Conservation (phyloP, 37 sponge, comb jelly and placozoan genomes). For the Petrosia ficiformis region DNA sequence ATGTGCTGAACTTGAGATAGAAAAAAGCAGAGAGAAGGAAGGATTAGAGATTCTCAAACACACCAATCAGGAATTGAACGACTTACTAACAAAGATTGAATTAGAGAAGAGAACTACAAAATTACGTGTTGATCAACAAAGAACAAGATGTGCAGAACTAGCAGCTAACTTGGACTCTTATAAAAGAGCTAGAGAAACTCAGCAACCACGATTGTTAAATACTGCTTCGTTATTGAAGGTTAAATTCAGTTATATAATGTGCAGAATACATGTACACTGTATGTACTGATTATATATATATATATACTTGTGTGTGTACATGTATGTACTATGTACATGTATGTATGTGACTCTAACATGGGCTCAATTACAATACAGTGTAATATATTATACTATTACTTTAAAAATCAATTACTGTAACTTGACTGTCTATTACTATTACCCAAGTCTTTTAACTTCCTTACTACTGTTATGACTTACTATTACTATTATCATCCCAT, state of each 20-base stretch:
- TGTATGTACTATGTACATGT: too few relatives aligned
- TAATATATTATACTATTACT: too few relatives aligned
- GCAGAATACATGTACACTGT: too few relatives aligned
- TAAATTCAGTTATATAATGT: too few relatives aligned
- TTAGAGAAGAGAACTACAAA: not conserved
- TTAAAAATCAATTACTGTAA: too few relatives aligned
- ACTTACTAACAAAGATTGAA: not conserved
- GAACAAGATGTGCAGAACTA: not conserved
- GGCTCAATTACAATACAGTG: too few relatives aligned
- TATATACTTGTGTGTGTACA: too few relatives aligned
- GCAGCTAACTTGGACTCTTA: not conserved
- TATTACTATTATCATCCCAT: not conserved
- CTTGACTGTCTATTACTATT: too few relatives aligned
- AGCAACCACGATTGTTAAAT: not conserved
- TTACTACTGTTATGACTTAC: too few relatives aligned
- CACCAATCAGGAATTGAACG: not conserved
- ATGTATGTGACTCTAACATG: too few relatives aligned
- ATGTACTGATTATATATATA: not conserved
- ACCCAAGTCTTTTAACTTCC: too few relatives aligned
- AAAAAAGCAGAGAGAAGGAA: slow-evolving; percentile 20
- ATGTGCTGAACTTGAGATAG: slow-evolving; percentile 41
- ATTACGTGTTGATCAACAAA: not conserved
- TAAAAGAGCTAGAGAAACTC: not conserved
- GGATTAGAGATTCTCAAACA: not conserved
- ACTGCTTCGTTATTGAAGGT: not conserved